Evolutionary conservation across 2,797 vertebrate species (phyloP), one percentile per base, ranked within the genome.

Genomic region (Typhlichthys eigenmanni): DNA sequence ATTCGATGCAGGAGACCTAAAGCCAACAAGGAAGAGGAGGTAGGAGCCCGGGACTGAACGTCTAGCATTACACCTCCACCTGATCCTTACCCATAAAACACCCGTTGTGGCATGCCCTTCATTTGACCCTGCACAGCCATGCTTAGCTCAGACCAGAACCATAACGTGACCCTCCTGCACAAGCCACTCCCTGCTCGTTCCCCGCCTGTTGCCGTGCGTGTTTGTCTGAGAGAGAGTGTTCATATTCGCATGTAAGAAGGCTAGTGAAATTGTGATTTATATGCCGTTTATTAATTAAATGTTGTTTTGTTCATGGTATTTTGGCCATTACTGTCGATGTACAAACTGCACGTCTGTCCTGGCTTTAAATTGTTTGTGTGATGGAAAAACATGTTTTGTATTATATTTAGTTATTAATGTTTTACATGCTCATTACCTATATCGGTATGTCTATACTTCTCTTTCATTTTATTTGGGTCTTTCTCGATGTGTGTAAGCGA

Each of bases 1-100:
- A 76, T 93, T 85, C 92, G 95, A 89, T 94, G 93, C 95, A 93
- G 94, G 91, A 95, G 94, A 87, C 90, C 95, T 69, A 85, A 71
- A 76, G 94, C 92, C 94, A 96, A 96, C 95, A 95, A 93, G 88
- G 96, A 98, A 88, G 96, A 99, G 94, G 96, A 99, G 98, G 98
- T 99, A 98, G 79, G 97, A 89, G 85, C 72, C 62, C 70, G 55
- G 69, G 55, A 72, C 51, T 32, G 83, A 87, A 79, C 3, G 7
- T 58, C 64, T 73, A 74, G 66, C 74, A 74, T 75, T 72, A 68
- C 71, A 52, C 46, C 66, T 17, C 72, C 57, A 48, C 66, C 55
- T 60, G 48, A 50, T 47, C 50, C 75, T 66, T 68, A 76, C 57
- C 61, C 75, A 76, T 56, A 52, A 79, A 86, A 81, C 70, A 59